These are phyloP conservation scores for Columba livia DNA, from an alignment of 2,113 vertebrate genomes.

Conservation along the genomic window DNA sequence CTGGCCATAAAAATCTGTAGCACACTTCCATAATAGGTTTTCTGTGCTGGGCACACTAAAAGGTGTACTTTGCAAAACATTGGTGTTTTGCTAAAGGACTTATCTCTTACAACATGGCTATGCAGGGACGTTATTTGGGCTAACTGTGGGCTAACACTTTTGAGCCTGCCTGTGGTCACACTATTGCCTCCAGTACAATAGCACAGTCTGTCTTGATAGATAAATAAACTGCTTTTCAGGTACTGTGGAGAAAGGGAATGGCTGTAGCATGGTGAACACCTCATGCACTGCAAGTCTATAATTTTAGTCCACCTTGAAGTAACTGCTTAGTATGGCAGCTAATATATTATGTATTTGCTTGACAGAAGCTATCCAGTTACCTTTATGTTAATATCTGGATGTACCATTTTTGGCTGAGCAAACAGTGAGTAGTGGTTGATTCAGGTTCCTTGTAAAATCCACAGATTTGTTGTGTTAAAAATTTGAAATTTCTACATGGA, in stretches of 20 bases:
- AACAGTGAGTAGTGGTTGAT: not conserved
- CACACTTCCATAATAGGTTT: not conserved
- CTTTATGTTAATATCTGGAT: not conserved
- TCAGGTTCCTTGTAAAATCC: not conserved
- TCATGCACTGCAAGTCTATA: not conserved
- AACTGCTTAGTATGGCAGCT: not conserved
- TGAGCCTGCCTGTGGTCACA: not conserved
- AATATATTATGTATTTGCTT: not conserved
- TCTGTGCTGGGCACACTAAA: not conserved
- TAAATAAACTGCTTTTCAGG: not conserved
- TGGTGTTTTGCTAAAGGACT: not conserved
- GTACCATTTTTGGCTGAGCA: not conserved
- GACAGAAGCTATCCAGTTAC: not conserved
- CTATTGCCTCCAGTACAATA: not conserved
- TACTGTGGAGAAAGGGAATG: not conserved
- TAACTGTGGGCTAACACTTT: not conserved
- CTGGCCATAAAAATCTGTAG: not conserved
- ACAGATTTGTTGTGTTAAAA: not conserved
- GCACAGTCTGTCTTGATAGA: not conserved
- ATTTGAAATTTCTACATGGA: fast-evolving
- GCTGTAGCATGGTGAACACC: not conserved
- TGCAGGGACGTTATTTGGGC: not conserved
- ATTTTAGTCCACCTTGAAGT: not conserved
- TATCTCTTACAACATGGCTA: not conserved
- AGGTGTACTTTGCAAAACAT: not conserved